Conservation (phyloP, 2,113 vertebrate species). For the Herpetotheres cachinnans region DNA sequence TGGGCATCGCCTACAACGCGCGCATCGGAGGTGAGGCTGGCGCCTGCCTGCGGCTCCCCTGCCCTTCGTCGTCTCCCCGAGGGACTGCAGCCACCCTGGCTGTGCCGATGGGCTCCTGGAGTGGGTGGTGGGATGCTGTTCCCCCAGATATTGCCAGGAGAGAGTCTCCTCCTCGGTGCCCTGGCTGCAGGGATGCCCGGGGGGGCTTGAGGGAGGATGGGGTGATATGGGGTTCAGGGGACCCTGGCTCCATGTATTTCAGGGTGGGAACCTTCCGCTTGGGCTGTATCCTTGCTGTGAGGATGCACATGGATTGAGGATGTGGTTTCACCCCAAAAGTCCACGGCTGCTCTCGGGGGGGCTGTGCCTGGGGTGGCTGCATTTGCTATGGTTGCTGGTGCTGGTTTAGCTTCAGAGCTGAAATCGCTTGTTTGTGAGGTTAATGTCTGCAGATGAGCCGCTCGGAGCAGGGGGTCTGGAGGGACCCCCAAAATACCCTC, state of each 20-base stretch:
- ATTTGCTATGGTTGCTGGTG: background rate
- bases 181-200: rapidly evolving
- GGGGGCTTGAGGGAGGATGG: background rate
- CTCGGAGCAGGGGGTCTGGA: background rate
- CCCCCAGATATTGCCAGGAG: background rate
- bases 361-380: background rate
- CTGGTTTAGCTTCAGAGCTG: background rate
- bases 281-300: background rate
- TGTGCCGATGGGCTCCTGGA: background rate
- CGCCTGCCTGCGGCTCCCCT: background rate
- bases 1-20: conserved; percentile 90
- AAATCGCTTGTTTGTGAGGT: rapidly evolving
- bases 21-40: conserved; percentile 86
- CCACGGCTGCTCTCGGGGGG: background rate
- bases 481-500: background rate
- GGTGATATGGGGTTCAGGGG: rapidly evolving
- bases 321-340: background rate
- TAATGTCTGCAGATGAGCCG: background rate
- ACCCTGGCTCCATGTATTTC: background rate
- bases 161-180: background rate
- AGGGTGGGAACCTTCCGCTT: background rate
- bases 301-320: rapidly evolving
- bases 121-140: background rate
- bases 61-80: background rate
- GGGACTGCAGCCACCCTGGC: background rate